These are phyloP conservation scores for Andrena haemorrhoa DNA, from an alignment of 2,888 invertebrate species.

Conservation along the genomic window DNA sequence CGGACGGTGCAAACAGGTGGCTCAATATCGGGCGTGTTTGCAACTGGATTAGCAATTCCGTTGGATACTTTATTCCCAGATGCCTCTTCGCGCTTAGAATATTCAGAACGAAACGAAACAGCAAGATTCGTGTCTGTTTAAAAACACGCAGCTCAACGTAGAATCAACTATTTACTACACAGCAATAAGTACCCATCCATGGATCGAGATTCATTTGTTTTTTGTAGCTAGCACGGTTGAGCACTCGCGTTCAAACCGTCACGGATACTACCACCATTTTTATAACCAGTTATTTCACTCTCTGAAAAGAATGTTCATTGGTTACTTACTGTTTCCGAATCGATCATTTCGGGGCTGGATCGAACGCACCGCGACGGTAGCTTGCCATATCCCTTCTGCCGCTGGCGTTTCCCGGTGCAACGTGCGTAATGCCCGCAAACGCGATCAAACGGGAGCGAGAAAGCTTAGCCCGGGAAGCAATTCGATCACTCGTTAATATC, in stretches of 20 bases:
- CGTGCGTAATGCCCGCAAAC: slow-evolving; percentile 34
- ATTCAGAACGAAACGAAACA: slow-evolving; percentile 20
- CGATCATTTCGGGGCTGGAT: neutral
- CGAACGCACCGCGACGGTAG: neutral
- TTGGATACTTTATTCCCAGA: slow-evolving; percentile 69
- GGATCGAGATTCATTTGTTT: no score
- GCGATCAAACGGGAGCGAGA: slow-evolving; percentile 45
- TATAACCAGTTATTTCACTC: no score
- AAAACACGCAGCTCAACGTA: neutral
- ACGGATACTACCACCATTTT: no score
- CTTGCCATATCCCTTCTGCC: slow-evolving; percentile 21
- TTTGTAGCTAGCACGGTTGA: no score
- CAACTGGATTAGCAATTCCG: slow-evolving; percentile 72
- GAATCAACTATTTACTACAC: no score
- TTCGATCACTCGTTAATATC: slow-evolving; percentile 70
- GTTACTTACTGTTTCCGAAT: neutral
- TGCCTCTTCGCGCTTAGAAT: slow-evolving; percentile 12
- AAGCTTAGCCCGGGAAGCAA: slow-evolving; percentile 40
- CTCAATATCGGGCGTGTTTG: slow-evolving; percentile 73
- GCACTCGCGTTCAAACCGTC: no score
- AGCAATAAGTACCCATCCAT: no score
- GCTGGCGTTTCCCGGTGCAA: slow-evolving; percentile 25
- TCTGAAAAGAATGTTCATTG: no score
- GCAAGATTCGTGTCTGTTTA: slow-evolving; percentile 6
- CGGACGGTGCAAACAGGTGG: slow-evolving; percentile 72